Conservation (phyloP, 2,888 invertebrate genomes). For the Apotomis betuletana region DNA sequence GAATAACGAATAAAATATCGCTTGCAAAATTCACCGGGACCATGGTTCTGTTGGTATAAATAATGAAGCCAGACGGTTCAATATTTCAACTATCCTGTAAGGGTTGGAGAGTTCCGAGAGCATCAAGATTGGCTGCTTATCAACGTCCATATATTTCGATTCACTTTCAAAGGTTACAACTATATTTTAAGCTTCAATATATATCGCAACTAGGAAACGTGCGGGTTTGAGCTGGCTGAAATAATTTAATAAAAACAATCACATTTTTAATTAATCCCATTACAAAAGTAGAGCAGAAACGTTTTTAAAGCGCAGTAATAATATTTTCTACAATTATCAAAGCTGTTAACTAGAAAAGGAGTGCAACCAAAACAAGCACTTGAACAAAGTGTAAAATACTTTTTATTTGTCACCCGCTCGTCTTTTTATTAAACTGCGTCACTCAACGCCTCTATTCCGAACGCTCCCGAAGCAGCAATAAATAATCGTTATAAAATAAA, state of each 20-base stretch:
- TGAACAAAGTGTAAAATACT: slow-evolving; percentile 17
- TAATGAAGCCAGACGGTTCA: slow-evolving; percentile 38
- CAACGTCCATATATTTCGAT: slow-evolving; percentile 27
- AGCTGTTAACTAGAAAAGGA: slow-evolving; percentile 21
- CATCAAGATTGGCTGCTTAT: slow-evolving; percentile 35
- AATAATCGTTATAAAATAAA: slow-evolving; percentile 63
- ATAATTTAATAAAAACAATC: background rate
- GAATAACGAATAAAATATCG: slow-evolving; percentile 47
- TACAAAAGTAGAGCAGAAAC: background rate
- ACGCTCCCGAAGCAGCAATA: slow-evolving; percentile 48
- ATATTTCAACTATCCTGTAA: slow-evolving; percentile 35
- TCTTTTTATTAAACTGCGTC: slow-evolving; percentile 40
- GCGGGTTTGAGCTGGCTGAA: background rate
- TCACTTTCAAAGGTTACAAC: background rate
- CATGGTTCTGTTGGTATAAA: slow-evolving; percentile 39
- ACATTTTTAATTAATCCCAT: slow-evolving; percentile 12
- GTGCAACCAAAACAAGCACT: slow-evolving; percentile 13
- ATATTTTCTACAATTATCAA: slow-evolving; percentile 20
- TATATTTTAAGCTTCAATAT: background rate
- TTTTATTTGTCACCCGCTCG: slow-evolving; percentile 17
- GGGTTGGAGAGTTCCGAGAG: slow-evolving; percentile 15
- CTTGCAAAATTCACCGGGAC: slow-evolving; percentile 40
- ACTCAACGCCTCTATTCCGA: slow-evolving; percentile 38
- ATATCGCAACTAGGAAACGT: background rate
- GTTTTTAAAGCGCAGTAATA: background rate